Percentiles rank a stretch among this genome's conserved stretches.
Evolutionary conservation across 1,140 invertebrate species (phyloP).

Genomic region (Patella vulgata): DNA sequence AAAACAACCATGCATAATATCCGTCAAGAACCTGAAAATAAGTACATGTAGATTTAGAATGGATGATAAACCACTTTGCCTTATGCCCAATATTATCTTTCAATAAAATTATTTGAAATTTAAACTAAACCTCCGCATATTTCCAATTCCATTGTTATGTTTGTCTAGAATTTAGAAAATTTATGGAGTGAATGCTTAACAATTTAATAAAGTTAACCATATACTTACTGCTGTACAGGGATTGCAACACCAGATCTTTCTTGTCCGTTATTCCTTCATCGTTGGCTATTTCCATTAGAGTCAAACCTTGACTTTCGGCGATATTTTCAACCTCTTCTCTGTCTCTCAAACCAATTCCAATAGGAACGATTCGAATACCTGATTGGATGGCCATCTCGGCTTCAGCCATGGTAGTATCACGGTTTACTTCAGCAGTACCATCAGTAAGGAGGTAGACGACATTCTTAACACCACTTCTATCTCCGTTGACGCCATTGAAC

Average conservation of each 20-base stretch:
- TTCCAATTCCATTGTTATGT: too few relatives aligned
- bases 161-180: too few relatives aligned
- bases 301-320: conserved; percentile 46
- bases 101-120: too few relatives aligned
- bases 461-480: conserved; percentile 45
- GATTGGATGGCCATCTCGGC: conserved; percentile 48
- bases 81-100: too few relatives aligned
- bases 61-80: too few relatives aligned
- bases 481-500: conserved; percentile 46
- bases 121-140: too few relatives aligned
- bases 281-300: conserved; percentile 40
- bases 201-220: too few relatives aligned
- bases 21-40: too few relatives aligned
- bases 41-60: too few relatives aligned
- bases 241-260: conserved; percentile 44
- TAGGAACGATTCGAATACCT: conserved; percentile 51
- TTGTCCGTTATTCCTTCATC: conserved; percentile 33
- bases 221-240: conserved; percentile 48
- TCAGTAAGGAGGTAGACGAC: conserved; percentile 56
- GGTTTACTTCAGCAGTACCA: conserved; percentile 47
- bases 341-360: conserved; percentile 46
- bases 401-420: conserved; percentile 45
- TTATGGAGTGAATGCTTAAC: too few relatives aligned
- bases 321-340: conserved; percentile 51
- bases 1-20: too few relatives aligned